Conservation (phyloP, 2,113 vertebrate genomes). For the Montifringilla adamsi region DNA sequence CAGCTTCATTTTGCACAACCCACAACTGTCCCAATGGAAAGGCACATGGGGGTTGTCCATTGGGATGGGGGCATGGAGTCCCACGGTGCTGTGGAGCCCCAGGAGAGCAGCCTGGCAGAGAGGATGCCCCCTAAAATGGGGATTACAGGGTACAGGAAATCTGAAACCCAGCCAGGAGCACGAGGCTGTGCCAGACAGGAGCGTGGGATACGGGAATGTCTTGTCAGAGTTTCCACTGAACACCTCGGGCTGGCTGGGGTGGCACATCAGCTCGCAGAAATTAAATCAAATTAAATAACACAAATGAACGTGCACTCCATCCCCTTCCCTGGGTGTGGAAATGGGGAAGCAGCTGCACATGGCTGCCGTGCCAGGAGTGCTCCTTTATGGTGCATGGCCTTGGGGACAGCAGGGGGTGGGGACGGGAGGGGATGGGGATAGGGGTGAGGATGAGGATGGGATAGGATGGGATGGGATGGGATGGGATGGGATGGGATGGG, state of each 20-base stretch:
- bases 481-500: too few relatives aligned
- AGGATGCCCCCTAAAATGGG: neutral
- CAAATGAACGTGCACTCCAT: neutral
- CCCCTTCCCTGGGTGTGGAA: neutral
- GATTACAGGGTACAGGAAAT: neutral
- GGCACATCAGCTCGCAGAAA: neutral
- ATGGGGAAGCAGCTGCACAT: neutral
- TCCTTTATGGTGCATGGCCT: neutral
- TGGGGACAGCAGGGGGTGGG: neutral
- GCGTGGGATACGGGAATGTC: neutral
- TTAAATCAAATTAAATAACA: neutral
- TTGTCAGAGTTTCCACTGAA: slow-evolving; percentile 45
- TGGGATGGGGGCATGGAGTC: neutral
- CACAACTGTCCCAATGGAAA: accelerated
- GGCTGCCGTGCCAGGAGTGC: neutral
- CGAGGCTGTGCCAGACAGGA: neutral
- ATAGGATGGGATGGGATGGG: too few relatives aligned
- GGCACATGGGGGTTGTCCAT: neutral
- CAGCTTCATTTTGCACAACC: neutral
- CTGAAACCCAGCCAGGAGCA: neutral
- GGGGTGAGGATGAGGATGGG: too few relatives aligned
- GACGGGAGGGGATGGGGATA: too few relatives aligned
- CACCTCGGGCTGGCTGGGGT: slow-evolving; percentile 1
- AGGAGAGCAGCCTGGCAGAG: neutral
- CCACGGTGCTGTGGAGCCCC: neutral